Evolutionary conservation across 2,113 vertebrate genomes (phyloP).

Genomic region (Peromyscus leucopus): DNA sequence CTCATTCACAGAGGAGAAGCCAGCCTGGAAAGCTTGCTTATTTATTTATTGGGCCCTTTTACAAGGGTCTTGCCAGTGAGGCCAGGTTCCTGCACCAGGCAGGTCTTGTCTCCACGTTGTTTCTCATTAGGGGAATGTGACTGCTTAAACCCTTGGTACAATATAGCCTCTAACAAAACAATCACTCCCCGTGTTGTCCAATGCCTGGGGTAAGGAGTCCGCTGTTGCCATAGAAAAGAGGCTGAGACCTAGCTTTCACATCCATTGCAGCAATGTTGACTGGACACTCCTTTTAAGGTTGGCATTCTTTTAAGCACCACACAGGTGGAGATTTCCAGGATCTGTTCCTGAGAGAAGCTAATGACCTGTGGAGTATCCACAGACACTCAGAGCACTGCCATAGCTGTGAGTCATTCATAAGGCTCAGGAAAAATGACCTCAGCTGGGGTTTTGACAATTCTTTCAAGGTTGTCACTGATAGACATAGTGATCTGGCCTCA

Average conservation of each 20-base stretch:
- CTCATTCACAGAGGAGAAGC: constrained; percentile 77
- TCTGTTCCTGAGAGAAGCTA: neutral
- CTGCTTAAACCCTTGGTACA: constrained; percentile 53
- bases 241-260: rapidly evolving
- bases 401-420: neutral
- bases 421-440: neutral
- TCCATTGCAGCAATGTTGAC: rapidly evolving
- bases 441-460: neutral
- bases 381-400: too few relatives aligned
- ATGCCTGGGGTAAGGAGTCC: neutral
- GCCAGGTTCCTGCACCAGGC: constrained; percentile 74
- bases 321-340: neutral
- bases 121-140: constrained; percentile 71
- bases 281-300: neutral
- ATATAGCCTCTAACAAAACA: neutral
- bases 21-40: constrained; percentile 70
- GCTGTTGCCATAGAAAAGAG: neutral
- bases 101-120: constrained; percentile 22
- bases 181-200: neutral
- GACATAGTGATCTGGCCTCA: neutral
- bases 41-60: constrained; percentile 73
- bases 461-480: neutral
- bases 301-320: neutral
- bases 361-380: rapidly evolving
- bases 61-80: constrained; percentile 75